Base-by-base conservation (phyloP, 2,888 invertebrate genomes). In the Lithophane ornitopus region DNA sequence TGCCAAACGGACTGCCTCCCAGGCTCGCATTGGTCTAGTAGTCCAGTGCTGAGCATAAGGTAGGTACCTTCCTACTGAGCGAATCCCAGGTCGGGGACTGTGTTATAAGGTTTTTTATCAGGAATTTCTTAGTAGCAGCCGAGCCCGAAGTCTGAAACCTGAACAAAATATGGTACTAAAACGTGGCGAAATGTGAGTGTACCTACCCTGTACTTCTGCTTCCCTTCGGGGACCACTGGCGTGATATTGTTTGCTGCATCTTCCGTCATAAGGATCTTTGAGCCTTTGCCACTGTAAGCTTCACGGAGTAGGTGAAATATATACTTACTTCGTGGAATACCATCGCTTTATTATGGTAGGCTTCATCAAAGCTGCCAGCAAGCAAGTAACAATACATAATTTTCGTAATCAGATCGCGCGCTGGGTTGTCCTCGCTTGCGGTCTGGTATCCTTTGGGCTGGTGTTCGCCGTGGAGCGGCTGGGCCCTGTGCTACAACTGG, bases 401-500 rank as follows among this genome's bases (percentile, higher is more conserved):
- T 52, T 44, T n/a, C 16, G 26, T 59, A 81, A 82, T 75, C 90
- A 97, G 97, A 95, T 96, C 85, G 96, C 96, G 2, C 95, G 96
- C 81, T 97, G 97, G 96, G 96, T 98, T 54, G 98, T 98, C 80
- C 94, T 98, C 9, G 96, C 94, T 14, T 98, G 97, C 91, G 99
- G 99, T 1, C 92, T 97, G 0, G 90, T 98, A 19, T 98, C 98
- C 44, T 98, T 99, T 85, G 97, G 96, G 0, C 94, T 99, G 87
- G 98, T 99, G 8, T 99, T 99, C 89, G 97, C 98, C 8, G 98
- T 99, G 22, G 98, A 99, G 89, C 97, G 98, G 74, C 96, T 99
- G 49, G 99, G 99, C 0, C 98, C 98, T 12, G 98, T 99, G 59
- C 97, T 99, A 82, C 98, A 99, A 96, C 98, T 98, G 1, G 98